Base-by-base conservation (phyloP, 2,888 invertebrate genomes). In the Ornithoptera priamus region DNA sequence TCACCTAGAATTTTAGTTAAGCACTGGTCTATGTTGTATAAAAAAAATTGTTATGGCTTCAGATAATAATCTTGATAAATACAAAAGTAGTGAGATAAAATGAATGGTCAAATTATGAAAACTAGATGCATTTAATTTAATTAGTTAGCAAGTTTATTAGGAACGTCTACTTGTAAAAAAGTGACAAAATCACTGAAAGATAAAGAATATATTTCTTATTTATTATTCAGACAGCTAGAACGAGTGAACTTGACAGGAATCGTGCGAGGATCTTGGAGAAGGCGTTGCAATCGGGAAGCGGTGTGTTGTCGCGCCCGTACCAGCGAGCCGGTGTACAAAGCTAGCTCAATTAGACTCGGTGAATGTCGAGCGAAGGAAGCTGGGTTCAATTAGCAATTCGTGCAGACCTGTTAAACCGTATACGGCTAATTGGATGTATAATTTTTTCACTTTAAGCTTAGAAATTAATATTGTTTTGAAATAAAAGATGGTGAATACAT, bases 261-360 rank as follows among this genome's bases (percentile, higher is more conserved):
- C 46, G 71, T 63, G 71, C 66, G 74, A 75, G 78, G 77, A 78
- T 78, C 81, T 79, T 81, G 82, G 85, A 83, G 82, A 81, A 76
- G 75, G 78, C 76, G 73, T 68, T 78, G 81, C 86, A 85, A 87
- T 86, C 81, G 88, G 88, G 88, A 88, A 88, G 87, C 84, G 82
- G 78, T 77, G 80, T 81, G 77, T 80, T 83, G 86, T 86, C 86
- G 86, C 83, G 85, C 83, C 83, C 79, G 84, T 78, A 77, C 82
- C 78, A 78, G 76, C 74, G 72, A 74, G 73, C 62, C 70, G 70
- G 62, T 66, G 62, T 65, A 65, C 46, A 63, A 62, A 62, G 67
- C 67, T 68, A 50, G 60, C 59, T 68, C 71, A 68, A 71, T 67
- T 69, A 71, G 68, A 71, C 62, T 63, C 46, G 62, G 58, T 70